A percentile compares a stretch with the other conserved stretches of the same genome.
Conservation (phyloP, 2,113 vertebrate genomes). For the Erinaceus europaeus region DNA sequence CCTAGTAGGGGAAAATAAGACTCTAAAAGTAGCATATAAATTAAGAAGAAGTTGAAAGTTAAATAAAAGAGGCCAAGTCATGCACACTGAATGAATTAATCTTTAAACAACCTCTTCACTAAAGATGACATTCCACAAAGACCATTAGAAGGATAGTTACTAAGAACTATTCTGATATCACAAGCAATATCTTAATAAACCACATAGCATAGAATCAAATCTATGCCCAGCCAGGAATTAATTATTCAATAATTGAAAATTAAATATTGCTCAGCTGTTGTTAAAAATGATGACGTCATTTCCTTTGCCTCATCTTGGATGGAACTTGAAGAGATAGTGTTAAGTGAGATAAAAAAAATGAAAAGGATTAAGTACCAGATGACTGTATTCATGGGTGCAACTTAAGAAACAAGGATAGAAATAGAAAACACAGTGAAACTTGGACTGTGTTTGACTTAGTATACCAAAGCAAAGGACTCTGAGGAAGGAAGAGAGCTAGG, state of each 20-base stretch:
- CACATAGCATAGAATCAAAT: neutral
- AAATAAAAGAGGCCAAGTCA: neutral
- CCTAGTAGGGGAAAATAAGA: neutral
- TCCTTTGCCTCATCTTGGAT: too few species aligned
- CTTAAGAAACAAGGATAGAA: too few species aligned
- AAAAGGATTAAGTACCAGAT: too few species aligned
- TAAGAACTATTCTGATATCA: neutral
- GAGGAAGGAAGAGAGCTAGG: too few species aligned
- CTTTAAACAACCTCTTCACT: neutral
- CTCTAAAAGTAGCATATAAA: neutral
- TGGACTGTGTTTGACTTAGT: too few species aligned
- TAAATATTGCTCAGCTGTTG: too few species aligned
- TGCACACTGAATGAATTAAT: neutral
- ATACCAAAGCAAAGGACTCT: too few species aligned
- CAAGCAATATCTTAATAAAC: neutral
- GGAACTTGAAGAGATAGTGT: too few species aligned
- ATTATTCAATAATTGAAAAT: neutral
- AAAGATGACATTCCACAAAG: neutral
- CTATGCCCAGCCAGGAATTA: neutral
- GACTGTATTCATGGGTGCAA: too few species aligned
- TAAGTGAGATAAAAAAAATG: too few species aligned
- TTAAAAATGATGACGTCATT: too few species aligned
- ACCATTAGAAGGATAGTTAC: neutral
- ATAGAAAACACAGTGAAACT: too few species aligned
- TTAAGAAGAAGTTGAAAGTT: slow-evolving; percentile 10